Percentiles rank a stretch among this genome's conserved stretches.
phyloP scores from a whole-genome alignment of 2,888 invertebrate species.

The Pandemis heparana region DNA sequence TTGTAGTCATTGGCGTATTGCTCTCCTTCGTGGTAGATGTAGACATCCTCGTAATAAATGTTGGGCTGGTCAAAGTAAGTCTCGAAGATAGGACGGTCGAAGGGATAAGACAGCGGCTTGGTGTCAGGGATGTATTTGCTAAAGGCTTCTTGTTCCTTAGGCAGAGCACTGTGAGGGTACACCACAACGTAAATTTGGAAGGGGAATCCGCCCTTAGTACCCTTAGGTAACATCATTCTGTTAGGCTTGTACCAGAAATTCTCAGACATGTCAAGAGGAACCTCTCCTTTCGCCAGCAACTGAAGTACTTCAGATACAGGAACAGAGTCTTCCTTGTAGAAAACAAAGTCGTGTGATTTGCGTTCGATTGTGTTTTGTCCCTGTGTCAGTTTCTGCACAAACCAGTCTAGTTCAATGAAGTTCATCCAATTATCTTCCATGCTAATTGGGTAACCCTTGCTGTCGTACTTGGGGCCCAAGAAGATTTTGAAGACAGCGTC shows the following conservation, averaged over 20 bases:
- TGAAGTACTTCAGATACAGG: constrained; percentile 86
- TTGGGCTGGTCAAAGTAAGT: constrained; percentile 83
- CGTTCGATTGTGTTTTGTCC: constrained; percentile 89
- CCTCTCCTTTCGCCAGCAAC: constrained; percentile 80
- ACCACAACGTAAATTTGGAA: constrained; percentile 88
- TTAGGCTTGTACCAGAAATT: constrained; percentile 87
- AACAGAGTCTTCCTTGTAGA: constrained; percentile 87
- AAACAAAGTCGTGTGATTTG: constrained; percentile 87
- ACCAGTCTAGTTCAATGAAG: constrained; percentile 87
- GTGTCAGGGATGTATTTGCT: constrained; percentile 72
- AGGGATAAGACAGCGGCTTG: constrained; percentile 85
- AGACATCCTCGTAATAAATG: constrained; percentile 86
- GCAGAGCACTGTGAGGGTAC: constrained; percentile 79
- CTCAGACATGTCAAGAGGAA: constrained; percentile 83
- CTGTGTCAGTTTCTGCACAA: constrained; percentile 83
- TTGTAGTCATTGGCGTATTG: constrained; percentile 62
- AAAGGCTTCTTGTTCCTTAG: constrained; percentile 63
- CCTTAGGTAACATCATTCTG: constrained; percentile 90
- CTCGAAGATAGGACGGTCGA: constrained; percentile 82
- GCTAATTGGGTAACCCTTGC: constrained; percentile 78
- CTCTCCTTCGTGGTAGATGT: constrained; percentile 80
- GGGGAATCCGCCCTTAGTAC: constrained; percentile 88
- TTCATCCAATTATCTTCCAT: constrained; percentile 86
- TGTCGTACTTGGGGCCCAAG: constrained; percentile 89
- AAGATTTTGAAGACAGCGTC: constrained; percentile 88